These are phyloP conservation scores for Drosophila peninsularis DNA, from an alignment of 2,888 invertebrate species.

Conservation along the genomic window DNA sequence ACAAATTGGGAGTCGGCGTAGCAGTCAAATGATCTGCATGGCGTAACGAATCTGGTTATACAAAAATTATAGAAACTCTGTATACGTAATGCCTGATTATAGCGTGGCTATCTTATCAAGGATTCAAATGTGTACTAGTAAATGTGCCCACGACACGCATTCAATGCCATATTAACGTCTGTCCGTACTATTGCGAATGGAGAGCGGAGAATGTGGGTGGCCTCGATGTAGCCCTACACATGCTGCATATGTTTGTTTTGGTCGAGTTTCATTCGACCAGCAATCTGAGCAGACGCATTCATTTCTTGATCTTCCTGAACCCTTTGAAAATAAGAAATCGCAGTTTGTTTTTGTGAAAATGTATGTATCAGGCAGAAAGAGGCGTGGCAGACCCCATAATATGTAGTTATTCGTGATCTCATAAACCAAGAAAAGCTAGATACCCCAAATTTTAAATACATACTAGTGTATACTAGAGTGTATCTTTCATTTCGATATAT, in stretches of 20 bases:
- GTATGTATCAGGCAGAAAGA: too few relatives aligned
- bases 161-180: background rate
- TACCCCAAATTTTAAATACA: too few relatives aligned
- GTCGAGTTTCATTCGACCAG: slow-evolving; percentile 2
- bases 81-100: slow-evolving; percentile 51
- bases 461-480: too few relatives aligned
- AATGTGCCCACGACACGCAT: background rate
- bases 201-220: background rate
- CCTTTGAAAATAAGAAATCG: too few relatives aligned
- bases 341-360: too few relatives aligned
- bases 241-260: slow-evolving; percentile 19
- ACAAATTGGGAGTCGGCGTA: slow-evolving; percentile 16
- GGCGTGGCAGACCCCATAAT: too few relatives aligned
- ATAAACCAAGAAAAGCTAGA: too few relatives aligned
- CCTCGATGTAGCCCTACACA: slow-evolving; percentile 28
- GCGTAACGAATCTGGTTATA: slow-evolving; percentile 55
- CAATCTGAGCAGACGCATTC: too few relatives aligned
- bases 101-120: slow-evolving; percentile 59
- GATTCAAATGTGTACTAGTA: background rate
- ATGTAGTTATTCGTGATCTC: too few relatives aligned
- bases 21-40: slow-evolving; percentile 9
- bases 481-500: too few relatives aligned
- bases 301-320: too few relatives aligned
- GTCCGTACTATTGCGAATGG: background rate
- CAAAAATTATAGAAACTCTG: slow-evolving; percentile 12